Base-by-base conservation (phyloP, 2,888 invertebrate species). In the Nudaria mundana region DNA sequence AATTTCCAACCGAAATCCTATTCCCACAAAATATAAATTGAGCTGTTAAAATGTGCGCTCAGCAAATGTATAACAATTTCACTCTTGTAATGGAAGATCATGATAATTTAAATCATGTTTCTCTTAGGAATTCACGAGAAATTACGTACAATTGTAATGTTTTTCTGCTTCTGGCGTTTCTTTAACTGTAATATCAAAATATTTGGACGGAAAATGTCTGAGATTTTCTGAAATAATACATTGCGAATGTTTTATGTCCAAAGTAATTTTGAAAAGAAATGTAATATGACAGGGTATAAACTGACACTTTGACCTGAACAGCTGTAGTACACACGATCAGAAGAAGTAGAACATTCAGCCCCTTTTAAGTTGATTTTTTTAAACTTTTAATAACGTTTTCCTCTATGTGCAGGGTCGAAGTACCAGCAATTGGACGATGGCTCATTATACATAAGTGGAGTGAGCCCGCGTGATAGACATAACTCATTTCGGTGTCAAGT, bases 401-500 rank as follows among this genome's bases (percentile, higher is more conserved):
- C 3, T 33, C 25, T 30, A 1, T 48, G 32, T 30, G 3, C 60
- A 86, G 87, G 82, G 26, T 62, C 86, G 37, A 95, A 95, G 75
- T 94, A 94, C 79, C 92, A 93, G 56, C 92, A 95, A 34, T 85
- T 96, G 48, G 92, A 93, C 56, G 94, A 94, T 70, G 97, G 97
- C 10, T 95, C 96, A 58, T 86, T 97, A 52, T 95, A 95, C 87
- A 94, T 97, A 74, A 93, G 93, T 75, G 92, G 94, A 61, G 95
- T 95, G 46, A 93, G 93, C 42, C 91, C 93, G 36, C 91, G 92
- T 52, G 96, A 97, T 83, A 93, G 94, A 40, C 93, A 93, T 82
- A 93, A 92, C 70, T 92, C 92, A 56, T 97, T 95, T 84, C 92
- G 94, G 51, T 97, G 97, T 79, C 91, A 94, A 38, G 95, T 96